phyloP scores from a whole-genome alignment of 2,888 invertebrate species.

The Nephrotoma appendiculata region DNA sequence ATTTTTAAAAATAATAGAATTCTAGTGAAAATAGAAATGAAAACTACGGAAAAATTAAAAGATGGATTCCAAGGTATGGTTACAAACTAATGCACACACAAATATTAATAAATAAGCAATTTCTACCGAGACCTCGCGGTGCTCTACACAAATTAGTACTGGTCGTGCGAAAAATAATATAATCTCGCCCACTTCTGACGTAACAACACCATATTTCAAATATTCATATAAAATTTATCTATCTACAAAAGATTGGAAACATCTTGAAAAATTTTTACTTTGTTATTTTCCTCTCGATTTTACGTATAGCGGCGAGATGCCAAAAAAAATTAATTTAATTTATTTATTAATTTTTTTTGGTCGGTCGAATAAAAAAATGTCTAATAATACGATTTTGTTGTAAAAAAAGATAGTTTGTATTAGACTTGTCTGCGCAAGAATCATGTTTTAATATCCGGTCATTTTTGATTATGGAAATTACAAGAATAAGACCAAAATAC shows the following conservation, averaged over 20 bases:
- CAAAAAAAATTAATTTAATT: not conserved
- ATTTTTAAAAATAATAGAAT: not conserved
- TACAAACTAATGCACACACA: not conserved
- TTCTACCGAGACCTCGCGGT: not conserved
- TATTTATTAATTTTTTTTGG: not conserved
- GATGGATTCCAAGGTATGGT: not conserved
- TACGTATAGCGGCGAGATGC: not conserved
- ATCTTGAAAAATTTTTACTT: not conserved
- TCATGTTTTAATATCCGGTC: not conserved
- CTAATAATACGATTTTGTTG: not conserved
- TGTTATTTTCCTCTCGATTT: not conserved
- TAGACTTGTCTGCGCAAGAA: not conserved
- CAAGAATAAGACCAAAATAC: not conserved
- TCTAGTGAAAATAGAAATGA: not conserved
- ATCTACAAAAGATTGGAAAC: not conserved
- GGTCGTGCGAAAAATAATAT: not conserved
- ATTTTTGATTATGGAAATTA: not conserved
- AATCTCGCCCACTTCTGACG: not conserved
- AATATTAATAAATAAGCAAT: not conserved
- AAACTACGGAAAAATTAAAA: not conserved
- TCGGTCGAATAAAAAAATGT: not conserved
- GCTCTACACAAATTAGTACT: not conserved
- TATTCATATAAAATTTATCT: not conserved
- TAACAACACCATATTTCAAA: not conserved
- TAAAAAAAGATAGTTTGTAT: not conserved